These are phyloP conservation scores for Andrena marginata DNA, from an alignment of 2,888 invertebrate species.

Conservation along the genomic window DNA sequence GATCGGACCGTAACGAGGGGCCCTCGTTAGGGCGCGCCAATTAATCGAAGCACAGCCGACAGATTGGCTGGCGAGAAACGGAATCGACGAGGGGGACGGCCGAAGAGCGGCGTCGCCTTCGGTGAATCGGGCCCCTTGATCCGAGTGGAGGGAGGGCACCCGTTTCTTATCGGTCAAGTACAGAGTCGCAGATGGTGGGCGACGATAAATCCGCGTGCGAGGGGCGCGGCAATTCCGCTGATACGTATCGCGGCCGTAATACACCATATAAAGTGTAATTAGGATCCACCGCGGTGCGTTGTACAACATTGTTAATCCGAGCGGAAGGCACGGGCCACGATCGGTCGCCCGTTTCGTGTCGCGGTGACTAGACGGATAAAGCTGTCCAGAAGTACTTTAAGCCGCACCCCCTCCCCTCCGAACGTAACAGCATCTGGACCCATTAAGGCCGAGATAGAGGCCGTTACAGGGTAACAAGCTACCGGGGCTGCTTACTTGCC, in stretches of 20 bases:
- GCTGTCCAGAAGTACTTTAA: conserved; percentile 74
- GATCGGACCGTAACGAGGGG: conserved; percentile 48
- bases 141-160: not conserved
- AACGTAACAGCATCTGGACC: conserved; percentile 72
- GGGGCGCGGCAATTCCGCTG: conserved; percentile 29
- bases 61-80: conserved; percentile 29
- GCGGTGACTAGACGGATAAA: conserved; percentile 71
- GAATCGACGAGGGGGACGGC: conserved; percentile 3
- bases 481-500: conserved; percentile 1
- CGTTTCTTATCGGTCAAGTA: not conserved
- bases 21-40: conserved; percentile 49
- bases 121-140: not conserved
- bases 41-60: conserved; percentile 38
- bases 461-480: conserved; percentile 63
- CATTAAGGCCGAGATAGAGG: conserved; percentile 69
- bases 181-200: not conserved
- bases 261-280: conserved; percentile 63
- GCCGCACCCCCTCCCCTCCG: conserved; percentile 44
- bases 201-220: conserved; percentile 21
- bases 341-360: conserved; percentile 70
- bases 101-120: not conserved
- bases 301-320: conserved; percentile 71
- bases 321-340: conserved; percentile 58
- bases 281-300: conserved; percentile 54
- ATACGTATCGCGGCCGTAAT: conserved; percentile 52